Percentiles rank a stretch among this genome's conserved stretches.
phyloP scores from a whole-genome alignment of 1,140 invertebrate species.

The Druon quercuslanigerum region DNA sequence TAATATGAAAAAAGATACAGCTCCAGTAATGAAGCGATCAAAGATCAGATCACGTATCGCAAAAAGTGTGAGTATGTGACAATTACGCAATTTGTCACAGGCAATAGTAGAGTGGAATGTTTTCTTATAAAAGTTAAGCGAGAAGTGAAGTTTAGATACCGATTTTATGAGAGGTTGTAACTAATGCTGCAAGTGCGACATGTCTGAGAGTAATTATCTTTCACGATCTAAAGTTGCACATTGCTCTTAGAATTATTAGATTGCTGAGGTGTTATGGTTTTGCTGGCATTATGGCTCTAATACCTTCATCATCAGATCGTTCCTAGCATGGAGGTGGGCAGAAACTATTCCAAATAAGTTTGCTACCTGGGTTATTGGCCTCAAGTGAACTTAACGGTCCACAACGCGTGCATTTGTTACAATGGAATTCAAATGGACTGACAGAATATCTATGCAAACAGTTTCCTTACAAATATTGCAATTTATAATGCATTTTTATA shows the following conservation, averaged over 20 bases:
- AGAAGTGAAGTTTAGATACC: background rate
- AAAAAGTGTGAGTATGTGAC: background rate
- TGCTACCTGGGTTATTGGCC: constrained; percentile 68
- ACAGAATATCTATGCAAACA: constrained; percentile 5
- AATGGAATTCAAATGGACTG: constrained; percentile 53
- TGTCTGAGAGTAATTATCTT: constrained; percentile 26
- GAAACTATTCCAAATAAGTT: constrained; percentile 68
- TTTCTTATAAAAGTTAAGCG: background rate
- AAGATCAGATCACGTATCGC: no score
- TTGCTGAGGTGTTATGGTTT: background rate
- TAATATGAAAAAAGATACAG: no score
- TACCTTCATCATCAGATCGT: constrained; percentile 55
- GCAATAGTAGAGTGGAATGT: background rate
- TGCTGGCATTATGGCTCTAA: constrained; percentile 49
- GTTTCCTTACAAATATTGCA: constrained; percentile 22
- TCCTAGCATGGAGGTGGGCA: constrained; percentile 49
- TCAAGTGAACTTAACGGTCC: constrained; percentile 69
- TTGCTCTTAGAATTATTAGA: background rate
- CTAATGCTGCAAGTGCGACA: constrained; percentile 27
- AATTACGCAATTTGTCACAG: constrained; percentile 8
- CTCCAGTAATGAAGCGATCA: no score
- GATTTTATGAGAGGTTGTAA: constrained; percentile 26
- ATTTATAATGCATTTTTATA: background rate
- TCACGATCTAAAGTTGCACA: constrained; percentile 9
- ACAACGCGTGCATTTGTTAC: constrained; percentile 64